Conservation (phyloP, 2,888 invertebrate genomes). For the Lycia hirtaria region DNA sequence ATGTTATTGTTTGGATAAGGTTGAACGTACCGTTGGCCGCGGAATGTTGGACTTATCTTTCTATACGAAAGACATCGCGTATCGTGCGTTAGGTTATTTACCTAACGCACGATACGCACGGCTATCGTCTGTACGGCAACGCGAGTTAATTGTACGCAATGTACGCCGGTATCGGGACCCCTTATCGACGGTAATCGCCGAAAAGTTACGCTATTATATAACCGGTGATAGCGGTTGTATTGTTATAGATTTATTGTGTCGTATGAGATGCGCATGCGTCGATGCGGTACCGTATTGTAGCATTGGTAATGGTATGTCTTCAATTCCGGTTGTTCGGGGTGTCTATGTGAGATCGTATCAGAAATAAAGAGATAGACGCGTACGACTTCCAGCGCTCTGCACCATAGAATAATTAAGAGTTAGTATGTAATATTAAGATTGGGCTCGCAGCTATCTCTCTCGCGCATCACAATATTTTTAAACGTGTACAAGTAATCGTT, state of each 20-base stretch:
- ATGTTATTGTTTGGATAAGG: background rate
- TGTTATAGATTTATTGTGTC: slow-evolving; percentile 16
- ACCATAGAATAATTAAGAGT: no score
- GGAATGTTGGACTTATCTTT: background rate
- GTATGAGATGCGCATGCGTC: background rate
- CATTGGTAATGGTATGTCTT: slow-evolving; percentile 10
- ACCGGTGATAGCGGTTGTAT: slow-evolving; percentile 27
- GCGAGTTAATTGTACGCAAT: slow-evolving; percentile 18
- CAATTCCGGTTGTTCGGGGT: background rate
- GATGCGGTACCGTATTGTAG: slow-evolving; percentile 22
- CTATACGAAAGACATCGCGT: background rate
- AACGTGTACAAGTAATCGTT: no score
- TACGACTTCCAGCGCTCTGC: no score
- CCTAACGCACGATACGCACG: background rate
- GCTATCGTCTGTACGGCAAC: slow-evolving; percentile 9
- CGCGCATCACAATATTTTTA: no score
- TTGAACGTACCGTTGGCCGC: background rate
- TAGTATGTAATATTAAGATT: no score
- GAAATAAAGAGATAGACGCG: no score
- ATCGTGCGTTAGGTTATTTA: background rate
- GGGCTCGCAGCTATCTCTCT: no score
- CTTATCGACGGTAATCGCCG: slow-evolving; percentile 29
- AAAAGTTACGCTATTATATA: slow-evolving; percentile 30
- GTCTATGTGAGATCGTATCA: no score
- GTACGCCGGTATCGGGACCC: slow-evolving; percentile 12